A percentile compares a stretch with the other conserved stretches of the same genome.
Evolutionary conservation across 92 coral and sea anemone genomes (phyloP).

Genomic region (Siderastrea siderea): DNA sequence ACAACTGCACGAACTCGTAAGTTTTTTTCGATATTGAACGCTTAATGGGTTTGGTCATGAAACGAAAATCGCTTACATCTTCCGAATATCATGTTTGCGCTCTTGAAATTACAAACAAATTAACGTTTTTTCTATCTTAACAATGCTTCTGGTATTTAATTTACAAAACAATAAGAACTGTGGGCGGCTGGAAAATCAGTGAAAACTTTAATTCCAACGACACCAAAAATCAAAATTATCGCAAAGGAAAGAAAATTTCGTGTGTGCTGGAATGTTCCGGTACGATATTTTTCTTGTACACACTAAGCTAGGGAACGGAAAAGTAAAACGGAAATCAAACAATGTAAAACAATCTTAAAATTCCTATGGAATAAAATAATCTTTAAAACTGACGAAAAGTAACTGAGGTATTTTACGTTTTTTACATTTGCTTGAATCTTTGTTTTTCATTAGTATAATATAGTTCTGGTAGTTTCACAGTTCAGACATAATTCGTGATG

Average conservation of each 20-base stretch:
- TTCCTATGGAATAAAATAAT: neutral
- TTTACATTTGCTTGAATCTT: neutral
- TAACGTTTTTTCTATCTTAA: neutral
- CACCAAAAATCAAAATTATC: neutral
- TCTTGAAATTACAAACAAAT: constrained; percentile 55
- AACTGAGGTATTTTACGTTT: neutral
- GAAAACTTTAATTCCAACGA: neutral
- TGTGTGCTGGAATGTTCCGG: neutral
- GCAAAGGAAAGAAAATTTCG: neutral
- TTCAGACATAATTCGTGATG: too few species aligned
- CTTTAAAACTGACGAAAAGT: neutral
- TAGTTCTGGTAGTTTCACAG: too few species aligned
- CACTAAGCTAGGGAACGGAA: constrained; percentile 2
- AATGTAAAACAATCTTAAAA: constrained; percentile 18
- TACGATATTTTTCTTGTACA: constrained; percentile 2
- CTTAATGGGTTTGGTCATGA: constrained; percentile 34
- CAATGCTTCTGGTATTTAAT: neutral
- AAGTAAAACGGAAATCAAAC: constrained; percentile 16
- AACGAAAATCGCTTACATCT: constrained; percentile 27
- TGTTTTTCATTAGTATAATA: too few species aligned
- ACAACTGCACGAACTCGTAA: neutral
- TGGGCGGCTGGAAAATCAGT: neutral
- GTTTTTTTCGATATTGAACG: constrained; percentile 18
- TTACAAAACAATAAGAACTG: neutral
- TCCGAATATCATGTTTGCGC: constrained; percentile 47